Evolutionary conservation across 2,888 invertebrate species (phyloP).

Genomic region (Azorinus chamasolen): DNA sequence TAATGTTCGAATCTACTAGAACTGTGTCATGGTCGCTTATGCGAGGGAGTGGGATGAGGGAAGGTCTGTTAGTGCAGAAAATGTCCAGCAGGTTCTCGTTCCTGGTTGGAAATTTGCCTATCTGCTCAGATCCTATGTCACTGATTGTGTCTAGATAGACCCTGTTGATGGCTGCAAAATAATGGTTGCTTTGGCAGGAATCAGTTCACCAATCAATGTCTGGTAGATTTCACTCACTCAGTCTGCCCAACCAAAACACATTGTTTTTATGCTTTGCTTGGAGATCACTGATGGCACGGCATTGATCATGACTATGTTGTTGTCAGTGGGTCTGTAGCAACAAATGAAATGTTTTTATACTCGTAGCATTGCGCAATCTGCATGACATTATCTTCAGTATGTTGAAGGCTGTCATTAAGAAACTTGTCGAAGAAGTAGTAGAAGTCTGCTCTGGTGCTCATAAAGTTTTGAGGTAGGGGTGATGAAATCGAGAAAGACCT

Average conservation of each 20-base stretch:
- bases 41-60: constrained; percentile 16
- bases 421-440: too few relatives aligned
- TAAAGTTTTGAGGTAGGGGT: too few relatives aligned
- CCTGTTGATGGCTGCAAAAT: constrained; percentile 15
- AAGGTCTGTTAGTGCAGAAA: constrained; percentile 26
- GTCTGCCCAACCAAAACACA: constrained; percentile 12
- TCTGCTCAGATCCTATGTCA: constrained; percentile 22
- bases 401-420: too few relatives aligned
- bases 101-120: constrained; percentile 14
- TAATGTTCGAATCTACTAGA: constrained; percentile 21
- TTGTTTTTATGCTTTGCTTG: constrained; percentile 1
- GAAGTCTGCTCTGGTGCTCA: too few relatives aligned
- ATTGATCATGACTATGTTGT: constrained; percentile 12
- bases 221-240: constrained; percentile 6
- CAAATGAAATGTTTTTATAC: too few relatives aligned
- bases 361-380: too few relatives aligned
- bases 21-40: constrained; percentile 37
- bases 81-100: constrained; percentile 24
- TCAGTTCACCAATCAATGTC: constrained; percentile 30
- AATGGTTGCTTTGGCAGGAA: constrained; percentile 5
- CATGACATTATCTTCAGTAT: too few relatives aligned
- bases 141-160: constrained; percentile 19
- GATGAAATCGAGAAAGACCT: too few relatives aligned
- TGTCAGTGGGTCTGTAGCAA: constrained; percentile 38
- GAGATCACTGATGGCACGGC: background rate